Conservation (phyloP, 1,140 invertebrate genomes). For the Thaumetopoea pityocampa region DNA sequence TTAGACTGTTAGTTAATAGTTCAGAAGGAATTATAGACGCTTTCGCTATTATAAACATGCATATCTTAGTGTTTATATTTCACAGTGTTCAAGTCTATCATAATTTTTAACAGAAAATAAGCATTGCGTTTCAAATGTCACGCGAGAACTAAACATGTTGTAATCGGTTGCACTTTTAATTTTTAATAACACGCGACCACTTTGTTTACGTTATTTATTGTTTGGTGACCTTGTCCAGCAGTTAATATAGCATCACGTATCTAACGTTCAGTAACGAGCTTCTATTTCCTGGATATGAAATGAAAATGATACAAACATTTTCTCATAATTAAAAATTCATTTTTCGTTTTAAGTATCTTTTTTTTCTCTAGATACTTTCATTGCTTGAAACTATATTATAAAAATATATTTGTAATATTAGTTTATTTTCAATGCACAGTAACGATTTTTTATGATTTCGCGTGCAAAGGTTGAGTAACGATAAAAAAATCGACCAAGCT, state of each 20-base stretch:
- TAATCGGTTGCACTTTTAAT: conserved; percentile 9
- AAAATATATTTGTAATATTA: not conserved
- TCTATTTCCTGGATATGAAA: conserved; percentile 24
- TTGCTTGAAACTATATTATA: not conserved
- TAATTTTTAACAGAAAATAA: too few relatives aligned
- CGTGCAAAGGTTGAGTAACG: too few relatives aligned
- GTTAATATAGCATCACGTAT: conserved; percentile 21
- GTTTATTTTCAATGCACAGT: too few relatives aligned
- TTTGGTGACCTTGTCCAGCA: conserved; percentile 25
- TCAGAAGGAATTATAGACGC: too few relatives aligned
- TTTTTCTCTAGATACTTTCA: not conserved
- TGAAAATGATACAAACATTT: conserved; percentile 11
- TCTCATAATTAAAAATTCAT: conserved; percentile 1
- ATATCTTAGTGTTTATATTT: too few relatives aligned
- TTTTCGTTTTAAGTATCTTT: not conserved
- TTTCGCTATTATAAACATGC: too few relatives aligned
- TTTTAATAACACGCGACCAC: conserved; percentile 5
- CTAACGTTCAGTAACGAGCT: conserved; percentile 22
- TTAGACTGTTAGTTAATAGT: too few relatives aligned
- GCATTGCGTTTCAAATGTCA: conserved; percentile 4
- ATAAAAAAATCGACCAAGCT: too few relatives aligned
- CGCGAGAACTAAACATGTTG: conserved; percentile 1
- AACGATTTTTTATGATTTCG: too few relatives aligned
- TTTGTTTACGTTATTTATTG: conserved; percentile 27
- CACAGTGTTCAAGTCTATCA: too few relatives aligned